Evolutionary conservation across 1,140 invertebrate genomes (phyloP).

Genomic region (Drosophila punjabiensis): DNA sequence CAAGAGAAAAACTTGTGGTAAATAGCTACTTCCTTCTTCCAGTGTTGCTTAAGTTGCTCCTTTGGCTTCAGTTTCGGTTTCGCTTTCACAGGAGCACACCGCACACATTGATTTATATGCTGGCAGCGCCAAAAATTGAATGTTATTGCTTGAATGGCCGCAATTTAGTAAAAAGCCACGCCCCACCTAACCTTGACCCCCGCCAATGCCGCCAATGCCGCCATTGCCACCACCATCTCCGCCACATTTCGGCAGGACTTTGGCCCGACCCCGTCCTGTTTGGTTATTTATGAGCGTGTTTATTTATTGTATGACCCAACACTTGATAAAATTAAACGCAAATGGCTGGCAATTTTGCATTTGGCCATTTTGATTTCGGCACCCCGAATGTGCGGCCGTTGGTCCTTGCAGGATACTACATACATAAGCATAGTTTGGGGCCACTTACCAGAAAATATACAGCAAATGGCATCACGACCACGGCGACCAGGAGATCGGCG

Average conservation of each 20-base stretch:
- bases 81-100: conserved; percentile 28
- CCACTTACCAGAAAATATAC: conserved; percentile 97
- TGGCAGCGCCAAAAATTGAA: conserved; percentile 78
- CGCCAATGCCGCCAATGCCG: not conserved
- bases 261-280: conserved; percentile 7
- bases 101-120: conserved; percentile 74
- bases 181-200: conserved; percentile 2
- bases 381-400: not conserved
- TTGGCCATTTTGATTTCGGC: conserved; percentile 72
- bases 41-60: not conserved
- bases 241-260: not conserved
- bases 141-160: conserved; percentile 81
- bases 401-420: no score
- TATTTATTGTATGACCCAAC: conserved; percentile 79
- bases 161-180: conserved; percentile 78
- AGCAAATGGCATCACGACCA: conserved; percentile 99
- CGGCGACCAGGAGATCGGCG: conserved; percentile 97
- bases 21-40: not conserved
- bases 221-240: not conserved
- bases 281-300: conserved; percentile 77
- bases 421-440: not conserved
- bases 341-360: conserved; percentile 76
- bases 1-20: not conserved
- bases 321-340: conserved; percentile 82
- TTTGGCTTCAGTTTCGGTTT: not conserved